Conservation (phyloP, 1,140 invertebrate genomes). For the Geopemphigus sp. region DNA sequence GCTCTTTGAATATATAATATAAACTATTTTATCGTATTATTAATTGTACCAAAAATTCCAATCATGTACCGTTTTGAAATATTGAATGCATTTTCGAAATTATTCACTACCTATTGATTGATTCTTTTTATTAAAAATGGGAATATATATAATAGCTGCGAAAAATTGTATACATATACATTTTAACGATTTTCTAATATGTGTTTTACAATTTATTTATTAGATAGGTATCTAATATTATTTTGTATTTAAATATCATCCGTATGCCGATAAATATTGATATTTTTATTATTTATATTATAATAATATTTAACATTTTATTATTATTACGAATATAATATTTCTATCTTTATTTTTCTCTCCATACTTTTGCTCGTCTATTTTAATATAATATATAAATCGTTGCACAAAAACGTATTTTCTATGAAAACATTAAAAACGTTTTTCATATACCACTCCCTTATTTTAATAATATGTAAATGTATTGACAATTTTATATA, state of each 20-base stretch:
- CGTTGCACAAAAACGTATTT: slow-evolving; percentile 30
- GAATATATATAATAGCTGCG: no score
- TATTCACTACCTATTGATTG: no score
- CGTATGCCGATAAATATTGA: neutral
- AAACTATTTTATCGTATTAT: no score
- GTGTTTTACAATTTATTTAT: no score
- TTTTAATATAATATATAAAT: slow-evolving; percentile 30
- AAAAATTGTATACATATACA: no score
- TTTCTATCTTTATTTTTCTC: slow-evolving; percentile 18
- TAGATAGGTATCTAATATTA: neutral
- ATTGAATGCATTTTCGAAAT: no score
- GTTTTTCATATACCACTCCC: slow-evolving; percentile 26
- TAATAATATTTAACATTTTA: slow-evolving; percentile 6
- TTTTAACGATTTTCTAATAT: no score
- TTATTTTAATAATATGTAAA: neutral
- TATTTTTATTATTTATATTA: slow-evolving; percentile 2
- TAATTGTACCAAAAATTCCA: no score
- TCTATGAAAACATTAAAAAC: neutral
- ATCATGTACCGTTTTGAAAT: no score
- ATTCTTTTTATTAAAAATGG: no score
- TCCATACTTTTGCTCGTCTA: slow-evolving; percentile 25
- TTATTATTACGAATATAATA: neutral
- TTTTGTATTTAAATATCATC: neutral
- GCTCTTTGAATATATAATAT: no score
- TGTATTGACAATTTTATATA: neutral